These are phyloP conservation scores for Brienomyrus longianalis DNA, from an alignment of 2,113 vertebrate genomes.

Conservation along the genomic window DNA sequence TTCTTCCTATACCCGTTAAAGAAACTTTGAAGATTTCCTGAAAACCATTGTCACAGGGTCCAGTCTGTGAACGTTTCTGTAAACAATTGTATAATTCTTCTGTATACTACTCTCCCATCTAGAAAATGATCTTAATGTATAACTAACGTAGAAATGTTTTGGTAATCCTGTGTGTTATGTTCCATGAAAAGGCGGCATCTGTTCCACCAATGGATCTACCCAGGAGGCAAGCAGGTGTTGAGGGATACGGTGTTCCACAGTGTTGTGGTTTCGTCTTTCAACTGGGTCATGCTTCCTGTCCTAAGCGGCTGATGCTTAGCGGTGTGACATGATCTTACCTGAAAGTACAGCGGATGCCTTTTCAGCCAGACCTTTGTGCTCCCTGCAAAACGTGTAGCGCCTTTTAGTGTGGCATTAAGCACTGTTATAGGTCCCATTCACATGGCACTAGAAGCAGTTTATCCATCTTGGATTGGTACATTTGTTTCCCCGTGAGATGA, in stretches of 20 bases:
- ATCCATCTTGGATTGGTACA: not conserved
- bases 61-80: not conserved
- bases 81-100: not conserved
- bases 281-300: not conserved
- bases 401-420: not conserved
- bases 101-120: not conserved
- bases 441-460: not conserved
- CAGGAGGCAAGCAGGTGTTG: not conserved
- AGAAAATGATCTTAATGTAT: not conserved
- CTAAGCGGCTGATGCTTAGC: not conserved
- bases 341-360: not conserved
- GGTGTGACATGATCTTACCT: not conserved
- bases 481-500: not conserved
- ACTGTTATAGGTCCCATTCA: not conserved
- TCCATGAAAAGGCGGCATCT: not conserved
- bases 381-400: not conserved
- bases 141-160: not conserved
- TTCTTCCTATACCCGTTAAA: not conserved
- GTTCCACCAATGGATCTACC: not conserved
- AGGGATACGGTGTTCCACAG: not conserved
- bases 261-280: slow-evolving; percentile 1
- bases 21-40: not conserved
- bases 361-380: not conserved
- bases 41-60: not conserved
- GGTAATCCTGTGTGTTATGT: not conserved